Percentiles rank a stretch among this genome's conserved stretches.
phyloP scores from a whole-genome alignment of 2,113 vertebrate species.

The Agelaius tricolor region DNA sequence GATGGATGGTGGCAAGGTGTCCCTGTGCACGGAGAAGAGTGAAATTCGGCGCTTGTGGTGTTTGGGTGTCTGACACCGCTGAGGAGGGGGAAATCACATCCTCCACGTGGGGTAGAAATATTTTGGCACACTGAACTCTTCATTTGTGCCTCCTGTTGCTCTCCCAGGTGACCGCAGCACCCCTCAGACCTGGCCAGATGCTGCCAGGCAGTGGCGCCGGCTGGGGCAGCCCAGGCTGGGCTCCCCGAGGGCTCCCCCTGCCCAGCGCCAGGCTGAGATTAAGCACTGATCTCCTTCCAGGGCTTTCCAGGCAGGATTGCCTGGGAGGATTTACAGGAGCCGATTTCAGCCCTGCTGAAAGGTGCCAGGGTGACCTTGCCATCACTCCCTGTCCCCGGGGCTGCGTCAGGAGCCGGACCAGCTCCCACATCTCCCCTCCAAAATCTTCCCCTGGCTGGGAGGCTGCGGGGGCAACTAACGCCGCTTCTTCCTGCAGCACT shows the following conservation, averaged over 20 bases:
- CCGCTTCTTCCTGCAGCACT: neutral
- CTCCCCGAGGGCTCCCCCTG: accelerated
- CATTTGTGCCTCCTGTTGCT: neutral
- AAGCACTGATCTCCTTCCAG: neutral
- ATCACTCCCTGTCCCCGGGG: no score
- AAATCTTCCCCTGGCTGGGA: neutral
- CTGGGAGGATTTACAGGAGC: neutral
- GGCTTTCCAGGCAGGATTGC: neutral
- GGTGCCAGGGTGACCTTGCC: neutral
- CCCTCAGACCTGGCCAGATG: neutral
- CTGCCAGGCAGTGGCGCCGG: neutral
- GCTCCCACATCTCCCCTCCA: neutral
- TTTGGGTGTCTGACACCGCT: neutral
- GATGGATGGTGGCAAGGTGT: neutral
- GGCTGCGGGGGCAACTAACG: neutral
- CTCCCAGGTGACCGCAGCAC: accelerated
- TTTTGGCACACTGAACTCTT: neutral
- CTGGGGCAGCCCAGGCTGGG: neutral
- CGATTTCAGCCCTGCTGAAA: neutral
- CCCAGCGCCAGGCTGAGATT: neutral
- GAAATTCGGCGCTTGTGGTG: accelerated
- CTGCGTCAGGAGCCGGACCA: neutral
- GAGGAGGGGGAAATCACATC: accelerated
- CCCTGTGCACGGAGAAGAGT: accelerated
- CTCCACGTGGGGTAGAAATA: neutral